Evolutionary conservation across 2,113 vertebrate species (phyloP).

Genomic region (Nyctereutes procyonoides): DNA sequence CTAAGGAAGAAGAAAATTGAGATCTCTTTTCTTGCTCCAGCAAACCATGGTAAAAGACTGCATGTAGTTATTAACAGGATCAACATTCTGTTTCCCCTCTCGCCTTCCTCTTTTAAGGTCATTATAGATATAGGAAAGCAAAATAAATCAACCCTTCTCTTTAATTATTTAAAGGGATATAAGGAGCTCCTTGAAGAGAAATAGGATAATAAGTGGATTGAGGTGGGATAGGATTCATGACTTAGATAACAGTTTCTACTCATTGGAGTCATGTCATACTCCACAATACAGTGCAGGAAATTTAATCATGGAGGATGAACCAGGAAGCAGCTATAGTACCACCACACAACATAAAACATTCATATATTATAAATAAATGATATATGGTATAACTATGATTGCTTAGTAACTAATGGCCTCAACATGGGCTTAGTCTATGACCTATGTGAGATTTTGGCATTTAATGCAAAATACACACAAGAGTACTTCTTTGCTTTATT

Average conservation of each 20-base stretch:
- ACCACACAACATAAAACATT: slow-evolving; percentile 87
- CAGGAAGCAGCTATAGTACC: slow-evolving; percentile 77
- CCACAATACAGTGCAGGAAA: slow-evolving; percentile 68
- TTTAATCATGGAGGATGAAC: slow-evolving; percentile 86
- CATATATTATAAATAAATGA: slow-evolving; percentile 89
- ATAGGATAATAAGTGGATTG: slow-evolving; percentile 74
- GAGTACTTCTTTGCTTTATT: slow-evolving; percentile 21
- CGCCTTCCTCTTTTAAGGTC: slow-evolving; percentile 49
- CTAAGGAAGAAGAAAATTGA: slow-evolving; percentile 37
- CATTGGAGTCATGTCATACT: slow-evolving; percentile 57
- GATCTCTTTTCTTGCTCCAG: background rate
- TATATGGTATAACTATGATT: slow-evolving; percentile 75
- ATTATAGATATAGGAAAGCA: slow-evolving; percentile 66
- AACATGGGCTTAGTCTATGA: slow-evolving; percentile 65
- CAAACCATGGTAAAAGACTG: background rate
- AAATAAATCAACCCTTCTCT: slow-evolving; percentile 79
- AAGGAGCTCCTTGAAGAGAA: slow-evolving; percentile 75
- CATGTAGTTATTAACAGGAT: slow-evolving; percentile 34
- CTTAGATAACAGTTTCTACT: slow-evolving; percentile 59
- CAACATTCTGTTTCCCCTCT: slow-evolving; percentile 59
- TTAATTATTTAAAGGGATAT: slow-evolving; percentile 81
- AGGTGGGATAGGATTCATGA: slow-evolving; percentile 70
- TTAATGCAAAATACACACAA: slow-evolving; percentile 64
- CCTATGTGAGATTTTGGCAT: slow-evolving; percentile 75
- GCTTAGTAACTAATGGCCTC: slow-evolving; percentile 82